Conservation (phyloP, 2,113 vertebrate species). For the Orthonyx spaldingii region DNA sequence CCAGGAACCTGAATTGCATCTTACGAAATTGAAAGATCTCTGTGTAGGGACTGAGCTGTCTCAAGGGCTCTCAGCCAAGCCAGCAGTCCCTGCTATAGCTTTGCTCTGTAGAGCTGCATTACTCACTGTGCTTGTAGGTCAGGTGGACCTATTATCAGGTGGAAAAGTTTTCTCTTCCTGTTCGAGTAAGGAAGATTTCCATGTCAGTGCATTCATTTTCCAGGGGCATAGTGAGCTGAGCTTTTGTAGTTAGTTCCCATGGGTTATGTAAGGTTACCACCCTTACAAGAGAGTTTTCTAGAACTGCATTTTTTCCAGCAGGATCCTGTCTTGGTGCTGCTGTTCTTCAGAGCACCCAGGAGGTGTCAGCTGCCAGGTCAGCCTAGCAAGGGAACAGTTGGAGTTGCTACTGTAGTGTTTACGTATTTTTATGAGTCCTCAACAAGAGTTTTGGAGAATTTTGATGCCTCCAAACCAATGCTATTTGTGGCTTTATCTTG, state of each 20-base stretch:
- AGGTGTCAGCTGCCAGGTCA: neutral
- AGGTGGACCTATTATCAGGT: neutral
- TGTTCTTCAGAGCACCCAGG: neutral
- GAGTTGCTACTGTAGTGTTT: neutral
- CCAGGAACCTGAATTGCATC: neutral
- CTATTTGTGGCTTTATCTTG: neutral
- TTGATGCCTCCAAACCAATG: neutral
- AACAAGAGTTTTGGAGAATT: neutral
- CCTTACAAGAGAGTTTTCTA: neutral
- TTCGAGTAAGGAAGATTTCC: neutral
- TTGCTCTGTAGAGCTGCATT: neutral
- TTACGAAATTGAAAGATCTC: neutral
- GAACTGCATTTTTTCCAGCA: neutral
- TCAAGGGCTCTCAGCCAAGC: neutral
- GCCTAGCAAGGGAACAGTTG: neutral
- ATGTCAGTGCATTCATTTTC: neutral
- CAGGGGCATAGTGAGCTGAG: neutral
- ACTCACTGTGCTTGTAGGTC: neutral
- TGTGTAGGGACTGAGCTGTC: neutral
- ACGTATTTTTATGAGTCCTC: neutral
- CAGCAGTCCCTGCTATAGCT: neutral
- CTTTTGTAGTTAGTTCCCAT: neutral
- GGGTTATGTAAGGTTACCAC: neutral
- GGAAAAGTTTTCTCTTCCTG: neutral
- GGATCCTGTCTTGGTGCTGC: neutral